These are phyloP conservation scores for Aricia artaxerxes DNA, from an alignment of 2,888 invertebrate genomes.

Conservation along the genomic window DNA sequence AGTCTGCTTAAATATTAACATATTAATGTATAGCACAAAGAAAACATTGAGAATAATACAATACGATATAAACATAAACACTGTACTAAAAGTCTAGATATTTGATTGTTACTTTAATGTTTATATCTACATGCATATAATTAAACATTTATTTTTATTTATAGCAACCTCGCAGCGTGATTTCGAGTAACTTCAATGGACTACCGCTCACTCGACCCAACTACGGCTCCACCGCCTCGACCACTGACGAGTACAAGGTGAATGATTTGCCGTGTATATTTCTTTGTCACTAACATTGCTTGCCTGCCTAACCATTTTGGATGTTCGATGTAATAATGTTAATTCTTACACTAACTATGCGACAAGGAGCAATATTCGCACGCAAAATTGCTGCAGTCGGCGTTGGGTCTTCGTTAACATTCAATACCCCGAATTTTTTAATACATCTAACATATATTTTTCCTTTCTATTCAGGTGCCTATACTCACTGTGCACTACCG, in stretches of 20 bases:
- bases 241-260: slow-evolving; percentile 69
- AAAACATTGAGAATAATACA: neutral
- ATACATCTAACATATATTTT: slow-evolving; percentile 47
- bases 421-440: slow-evolving; percentile 41
- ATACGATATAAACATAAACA: neutral
- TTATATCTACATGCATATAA: neutral
- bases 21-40: slow-evolving; percentile 25
- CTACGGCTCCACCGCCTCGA: slow-evolving; percentile 57
- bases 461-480: slow-evolving; percentile 49
- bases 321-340: neutral
- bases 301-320: slow-evolving; percentile 11
- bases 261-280: neutral
- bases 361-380: neutral
- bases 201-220: slow-evolving; percentile 63
- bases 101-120: neutral
- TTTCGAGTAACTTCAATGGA: slow-evolving; percentile 64
- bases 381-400: slow-evolving; percentile 30
- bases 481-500: slow-evolving; percentile 49
- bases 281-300: slow-evolving; percentile 24
- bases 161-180: slow-evolving; percentile 63
- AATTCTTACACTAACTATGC: neutral
- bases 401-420: slow-evolving; percentile 27
- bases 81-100: neutral
- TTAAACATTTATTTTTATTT: slow-evolving; percentile 38
- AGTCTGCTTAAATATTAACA: slow-evolving; percentile 28